Conservation (phyloP, 1,140 invertebrate genomes). For the Himalopsyche phryganea region DNA sequence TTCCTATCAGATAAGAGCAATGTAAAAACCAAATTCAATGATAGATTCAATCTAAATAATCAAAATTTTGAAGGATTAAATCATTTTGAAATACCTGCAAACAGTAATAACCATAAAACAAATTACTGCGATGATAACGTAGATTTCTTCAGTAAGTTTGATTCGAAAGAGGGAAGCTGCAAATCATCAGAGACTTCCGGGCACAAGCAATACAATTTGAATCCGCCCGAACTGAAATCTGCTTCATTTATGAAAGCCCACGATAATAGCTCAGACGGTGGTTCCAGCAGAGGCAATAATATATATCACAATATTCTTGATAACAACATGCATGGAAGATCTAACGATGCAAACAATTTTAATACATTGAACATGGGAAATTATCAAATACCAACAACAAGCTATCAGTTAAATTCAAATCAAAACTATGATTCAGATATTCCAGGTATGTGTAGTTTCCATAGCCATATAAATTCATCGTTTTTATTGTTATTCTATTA, state of each 20-base stretch:
- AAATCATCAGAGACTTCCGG: slow-evolving; percentile 8
- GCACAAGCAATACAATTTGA: slow-evolving; percentile 9
- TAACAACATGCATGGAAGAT: slow-evolving; percentile 7
- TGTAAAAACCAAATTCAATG: slow-evolving; percentile 39
- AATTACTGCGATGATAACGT: slow-evolving; percentile 11
- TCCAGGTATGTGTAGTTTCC: slow-evolving; percentile 34
- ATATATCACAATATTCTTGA: slow-evolving; percentile 7
- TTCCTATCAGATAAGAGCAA: slow-evolving; percentile 6
- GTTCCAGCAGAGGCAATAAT: slow-evolving; percentile 17
- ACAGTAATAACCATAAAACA: slow-evolving; percentile 13
- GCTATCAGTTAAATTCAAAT: slow-evolving; percentile 14
- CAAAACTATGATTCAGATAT: slow-evolving; percentile 50
- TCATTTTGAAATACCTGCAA: slow-evolving; percentile 6
- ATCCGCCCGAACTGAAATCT: slow-evolving; percentile 6
- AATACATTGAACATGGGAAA: slow-evolving; percentile 18
- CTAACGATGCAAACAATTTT: slow-evolving; percentile 17
- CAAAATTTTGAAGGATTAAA: slow-evolving; percentile 14
- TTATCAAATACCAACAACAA: slow-evolving; percentile 41
- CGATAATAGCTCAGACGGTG: slow-evolving; percentile 16
- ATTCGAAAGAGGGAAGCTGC: slow-evolving; percentile 4
- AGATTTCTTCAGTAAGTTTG: slow-evolving; percentile 15
- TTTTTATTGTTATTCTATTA: not conserved
- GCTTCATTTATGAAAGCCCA: slow-evolving; percentile 5
- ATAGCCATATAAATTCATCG: not conserved
- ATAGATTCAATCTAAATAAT: slow-evolving; percentile 31